These are phyloP conservation scores for Bibio marci DNA, from an alignment of 2,888 invertebrate genomes.

Conservation along the genomic window DNA sequence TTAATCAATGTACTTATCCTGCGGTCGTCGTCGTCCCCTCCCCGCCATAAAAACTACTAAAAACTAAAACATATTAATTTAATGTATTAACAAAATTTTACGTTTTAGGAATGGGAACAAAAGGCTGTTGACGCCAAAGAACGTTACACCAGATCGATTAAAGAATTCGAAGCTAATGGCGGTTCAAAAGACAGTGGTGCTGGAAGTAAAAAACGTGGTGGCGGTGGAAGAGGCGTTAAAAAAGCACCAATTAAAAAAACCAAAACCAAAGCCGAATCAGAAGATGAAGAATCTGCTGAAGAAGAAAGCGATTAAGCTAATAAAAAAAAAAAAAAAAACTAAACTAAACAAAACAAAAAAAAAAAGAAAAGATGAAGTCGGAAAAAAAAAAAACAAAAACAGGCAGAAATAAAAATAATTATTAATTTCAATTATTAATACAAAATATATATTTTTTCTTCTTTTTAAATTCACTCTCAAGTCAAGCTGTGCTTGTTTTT, in stretches of 20 bases:
- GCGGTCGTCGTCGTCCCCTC: no score
- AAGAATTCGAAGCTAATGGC: constrained; percentile 72
- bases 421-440: no score
- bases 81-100: no score
- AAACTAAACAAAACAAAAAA: background rate
- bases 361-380: background rate
- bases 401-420: no score
- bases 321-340: constrained; percentile 1
- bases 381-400: background rate
- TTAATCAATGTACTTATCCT: no score
- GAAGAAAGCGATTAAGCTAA: constrained; percentile 37
- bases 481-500: no score
- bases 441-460: no score
- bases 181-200: constrained; percentile 42
- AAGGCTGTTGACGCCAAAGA: constrained; percentile 79
- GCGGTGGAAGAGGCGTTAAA: constrained; percentile 17
- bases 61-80: no score
- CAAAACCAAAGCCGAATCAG: constrained; percentile 46
- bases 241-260: constrained; percentile 25
- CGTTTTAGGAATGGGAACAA: constrained; percentile 90
- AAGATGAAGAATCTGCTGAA: constrained; percentile 44
- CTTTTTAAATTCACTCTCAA: no score
- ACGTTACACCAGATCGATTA: constrained; percentile 74
- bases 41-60: no score
- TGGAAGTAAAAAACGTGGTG: constrained; percentile 33